Percentiles rank a stretch among this genome's conserved stretches.
These are phyloP conservation scores for Schizopygopsis malacanthus DNA, from an alignment of 2,797 vertebrate species.

Conservation along the genomic window DNA sequence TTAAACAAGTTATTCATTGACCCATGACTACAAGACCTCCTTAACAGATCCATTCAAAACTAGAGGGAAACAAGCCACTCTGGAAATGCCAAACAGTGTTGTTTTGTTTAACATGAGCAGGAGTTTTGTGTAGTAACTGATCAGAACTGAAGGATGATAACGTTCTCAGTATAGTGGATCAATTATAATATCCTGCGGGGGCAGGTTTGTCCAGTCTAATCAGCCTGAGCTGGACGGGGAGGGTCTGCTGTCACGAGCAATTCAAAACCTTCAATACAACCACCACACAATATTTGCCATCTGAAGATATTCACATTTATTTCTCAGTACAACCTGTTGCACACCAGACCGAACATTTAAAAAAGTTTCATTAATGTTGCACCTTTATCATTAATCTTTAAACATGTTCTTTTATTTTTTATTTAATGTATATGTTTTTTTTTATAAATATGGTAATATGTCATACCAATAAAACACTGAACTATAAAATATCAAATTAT, in stretches of 20 bases:
- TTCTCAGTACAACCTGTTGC: constrained; percentile 1
- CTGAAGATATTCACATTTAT: neutral
- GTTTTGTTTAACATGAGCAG: neutral
- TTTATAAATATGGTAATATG: neutral
- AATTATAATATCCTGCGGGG: constrained; percentile 23
- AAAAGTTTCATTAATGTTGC: neutral
- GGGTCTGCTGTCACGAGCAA: constrained; percentile 72
- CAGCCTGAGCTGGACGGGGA: constrained; percentile 66
- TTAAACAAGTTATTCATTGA: constrained; percentile 54
- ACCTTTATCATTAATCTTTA: neutral
- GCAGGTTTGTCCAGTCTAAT: constrained; percentile 38
- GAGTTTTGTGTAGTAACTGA: neutral
- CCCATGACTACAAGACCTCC: neutral
- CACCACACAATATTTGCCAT: no score
- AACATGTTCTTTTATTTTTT: neutral
- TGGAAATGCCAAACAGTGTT: no score
- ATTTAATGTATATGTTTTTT: neutral
- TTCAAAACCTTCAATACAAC: constrained; percentile 37
- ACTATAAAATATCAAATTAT: neutral
- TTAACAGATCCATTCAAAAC: neutral
- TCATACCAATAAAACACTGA: neutral
- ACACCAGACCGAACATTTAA: neutral
- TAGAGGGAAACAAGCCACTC: no score
- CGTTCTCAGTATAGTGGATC: neutral
- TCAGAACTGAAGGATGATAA: neutral